Conservation (phyloP, 1,140 invertebrate species). For the Drosophila sturtevanti region DNA sequence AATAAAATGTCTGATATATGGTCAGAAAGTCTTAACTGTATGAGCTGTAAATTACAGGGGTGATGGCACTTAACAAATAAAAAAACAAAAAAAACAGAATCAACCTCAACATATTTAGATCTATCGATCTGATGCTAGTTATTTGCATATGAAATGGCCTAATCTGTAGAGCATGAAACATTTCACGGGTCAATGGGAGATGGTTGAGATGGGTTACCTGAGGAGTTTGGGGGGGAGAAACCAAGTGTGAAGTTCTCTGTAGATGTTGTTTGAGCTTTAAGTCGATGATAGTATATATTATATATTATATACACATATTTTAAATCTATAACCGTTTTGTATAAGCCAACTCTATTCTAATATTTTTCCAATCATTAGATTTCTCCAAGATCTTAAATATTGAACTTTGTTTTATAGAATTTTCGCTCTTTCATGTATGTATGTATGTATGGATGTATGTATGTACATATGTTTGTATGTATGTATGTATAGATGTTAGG, state of each 20-base stretch:
- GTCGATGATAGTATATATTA: no score
- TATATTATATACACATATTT: no score
- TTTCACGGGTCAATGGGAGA: conserved; percentile 49
- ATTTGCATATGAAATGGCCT: conserved; percentile 72
- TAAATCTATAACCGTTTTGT: no score
- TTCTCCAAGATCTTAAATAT: no score
- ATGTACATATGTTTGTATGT: no score
- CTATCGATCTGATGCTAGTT: conserved; percentile 40
- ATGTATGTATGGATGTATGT: no score
- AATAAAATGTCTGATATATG: conserved; percentile 70
- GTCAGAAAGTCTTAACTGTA: conserved; percentile 64
- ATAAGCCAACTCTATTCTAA: no score
- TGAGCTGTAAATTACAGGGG: conserved; percentile 70
- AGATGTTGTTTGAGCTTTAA: not conserved
- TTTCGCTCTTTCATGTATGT: no score
- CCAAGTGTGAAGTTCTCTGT: not conserved
- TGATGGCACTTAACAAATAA: conserved; percentile 50
- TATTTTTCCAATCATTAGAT: no score
- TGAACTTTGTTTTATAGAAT: no score
- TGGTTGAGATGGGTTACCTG: not conserved
- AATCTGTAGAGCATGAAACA: conserved; percentile 63
- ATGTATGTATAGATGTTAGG: no score
- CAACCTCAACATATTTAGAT: conserved; percentile 29
- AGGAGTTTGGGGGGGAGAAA: not conserved
- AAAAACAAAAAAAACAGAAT: conserved; percentile 24